phyloP scores from a whole-genome alignment of 2,888 invertebrate species.

The Chaitophorus viminalis region DNA sequence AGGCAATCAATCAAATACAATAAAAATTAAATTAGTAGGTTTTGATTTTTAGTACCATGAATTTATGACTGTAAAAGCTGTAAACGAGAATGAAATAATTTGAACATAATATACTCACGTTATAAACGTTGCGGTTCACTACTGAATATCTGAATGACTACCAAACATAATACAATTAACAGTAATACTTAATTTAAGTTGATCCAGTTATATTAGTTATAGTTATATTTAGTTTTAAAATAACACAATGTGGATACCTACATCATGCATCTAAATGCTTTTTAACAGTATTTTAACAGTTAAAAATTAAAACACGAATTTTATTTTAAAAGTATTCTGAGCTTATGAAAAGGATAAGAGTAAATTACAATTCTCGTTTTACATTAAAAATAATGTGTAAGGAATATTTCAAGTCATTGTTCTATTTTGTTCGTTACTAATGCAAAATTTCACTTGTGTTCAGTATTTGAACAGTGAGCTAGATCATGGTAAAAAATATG shows the following conservation, averaged over 20 bases:
- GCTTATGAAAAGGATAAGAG: not conserved
- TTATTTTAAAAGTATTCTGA: slow-evolving; percentile 16
- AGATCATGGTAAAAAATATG: slow-evolving; percentile 14
- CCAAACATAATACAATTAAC: no score
- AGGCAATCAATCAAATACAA: not conserved
- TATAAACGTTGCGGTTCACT: no score
- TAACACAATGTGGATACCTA: no score
- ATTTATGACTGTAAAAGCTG: not conserved
- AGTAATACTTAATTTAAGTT: no score
- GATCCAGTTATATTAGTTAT: no score
- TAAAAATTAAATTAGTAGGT: not conserved
- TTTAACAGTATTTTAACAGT: not conserved
- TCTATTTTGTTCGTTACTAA: not conserved
- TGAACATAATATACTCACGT: no score
- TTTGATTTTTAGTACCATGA: not conserved
- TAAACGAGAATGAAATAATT: no score
- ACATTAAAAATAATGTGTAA: not conserved
- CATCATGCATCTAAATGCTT: no score
- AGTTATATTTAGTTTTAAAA: no score
- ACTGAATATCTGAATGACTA: no score
- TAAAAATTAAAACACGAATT: slow-evolving; percentile 1
- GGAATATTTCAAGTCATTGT: slow-evolving; percentile 7
- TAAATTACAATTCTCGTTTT: not conserved
- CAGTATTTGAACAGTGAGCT: not conserved
- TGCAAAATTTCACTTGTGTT: slow-evolving; percentile 8